Base-by-base conservation (phyloP, 2,888 invertebrate genomes). In the Tribolium freemani region DNA sequence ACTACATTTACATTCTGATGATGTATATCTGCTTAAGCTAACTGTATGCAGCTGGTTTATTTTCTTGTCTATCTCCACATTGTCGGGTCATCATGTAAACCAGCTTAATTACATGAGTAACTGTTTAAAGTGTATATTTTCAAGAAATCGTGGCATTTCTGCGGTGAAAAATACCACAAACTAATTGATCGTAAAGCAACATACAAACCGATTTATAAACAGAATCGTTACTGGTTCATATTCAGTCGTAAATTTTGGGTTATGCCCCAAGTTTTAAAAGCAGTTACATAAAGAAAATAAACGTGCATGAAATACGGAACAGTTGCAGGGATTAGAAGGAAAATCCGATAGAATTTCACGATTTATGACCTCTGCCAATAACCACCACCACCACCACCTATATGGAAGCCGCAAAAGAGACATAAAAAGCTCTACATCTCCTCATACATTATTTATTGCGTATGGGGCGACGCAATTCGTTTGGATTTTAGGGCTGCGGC, bases 381-480 rank as follows among this genome's bases (percentile, higher is more conserved):
- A 64, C 13, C 31, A 50, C 45, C 57, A 58, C 45, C 57, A 58
- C 57, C 57, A 48, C 44, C 58, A 58, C 45, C 58, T 58, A 58
- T 58, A 13, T 48, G 30, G 44, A 16, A 38, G 50, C 51, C 63
- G 30, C 45, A 66, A 66, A 66, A 54, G 54, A 46, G 54, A 54
- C 51, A 66, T 66, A 66, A 54, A 63, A 53, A 66, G 53, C 26
- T 66, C 20, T 9, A 21, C 26, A 66, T 64, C 54, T 66, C 46
- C 54, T 66, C 66, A 56, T 66, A 53, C 66, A 66, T 66, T 44
- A 66, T 66, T 66, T 66, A 66, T 66, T 31, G 20, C 53, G 63
- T 30, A 30, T 16, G 51, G 48, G 60, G 60, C 21, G 60, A 60
- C 46, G 60, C 5, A 13, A 30, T 63, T 31, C 30, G 31, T 3